phyloP scores from a whole-genome alignment of 2,797 vertebrate genomes.

The Zalophus californianus region DNA sequence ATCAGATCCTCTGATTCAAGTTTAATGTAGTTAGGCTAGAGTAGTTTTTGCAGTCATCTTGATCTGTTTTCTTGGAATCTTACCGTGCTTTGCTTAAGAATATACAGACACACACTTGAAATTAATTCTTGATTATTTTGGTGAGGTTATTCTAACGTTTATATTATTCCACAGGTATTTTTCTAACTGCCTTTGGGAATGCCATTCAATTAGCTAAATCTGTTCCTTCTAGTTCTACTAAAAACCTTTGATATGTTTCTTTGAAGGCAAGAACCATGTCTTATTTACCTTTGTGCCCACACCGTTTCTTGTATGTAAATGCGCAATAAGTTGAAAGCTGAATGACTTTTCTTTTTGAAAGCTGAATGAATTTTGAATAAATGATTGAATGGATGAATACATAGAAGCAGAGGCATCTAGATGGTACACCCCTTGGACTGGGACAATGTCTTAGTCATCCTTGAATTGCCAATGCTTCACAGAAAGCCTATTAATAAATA shows the following conservation, averaged over 20 bases:
- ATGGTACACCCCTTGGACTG: background rate
- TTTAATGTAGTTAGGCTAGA: background rate
- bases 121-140: conserved; percentile 27
- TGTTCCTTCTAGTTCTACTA: background rate
- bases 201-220: conserved; percentile 45
- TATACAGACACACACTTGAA: background rate
- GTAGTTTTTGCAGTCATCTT: conserved; percentile 10
- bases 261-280: background rate
- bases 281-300: background rate
- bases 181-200: conserved; percentile 9
- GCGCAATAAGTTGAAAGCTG: background rate
- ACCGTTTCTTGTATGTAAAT: background rate
- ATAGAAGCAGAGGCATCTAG: background rate
- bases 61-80: background rate
- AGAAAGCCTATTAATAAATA: background rate
- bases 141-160: background rate
- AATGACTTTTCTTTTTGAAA: background rate
- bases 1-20: background rate
- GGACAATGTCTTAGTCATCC: background rate
- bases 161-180: conserved; percentile 19
- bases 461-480: background rate
- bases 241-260: conserved; percentile 43
- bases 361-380: background rate
- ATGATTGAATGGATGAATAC: background rate
- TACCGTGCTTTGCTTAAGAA: conserved; percentile 27